Percentiles rank a stretch among this genome's conserved stretches.
Evolutionary conservation across 1,140 invertebrate genomes (phyloP).

Genomic region (Euura lappo): DNA sequence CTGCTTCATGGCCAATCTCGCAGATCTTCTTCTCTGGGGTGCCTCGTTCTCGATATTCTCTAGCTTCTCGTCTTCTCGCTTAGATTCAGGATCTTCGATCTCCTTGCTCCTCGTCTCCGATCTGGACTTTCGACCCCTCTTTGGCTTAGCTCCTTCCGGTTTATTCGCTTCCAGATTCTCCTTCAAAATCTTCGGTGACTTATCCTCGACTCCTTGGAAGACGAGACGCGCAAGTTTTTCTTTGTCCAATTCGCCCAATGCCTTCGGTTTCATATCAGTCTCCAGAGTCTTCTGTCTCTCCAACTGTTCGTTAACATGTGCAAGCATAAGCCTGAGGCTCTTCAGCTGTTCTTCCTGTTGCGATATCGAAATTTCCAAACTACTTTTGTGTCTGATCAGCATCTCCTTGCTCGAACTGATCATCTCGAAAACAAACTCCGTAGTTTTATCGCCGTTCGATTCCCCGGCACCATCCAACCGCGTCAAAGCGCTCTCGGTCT

Average conservation of each 20-base stretch:
- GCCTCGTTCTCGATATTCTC: background rate
- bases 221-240: background rate
- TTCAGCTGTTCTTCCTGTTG: background rate
- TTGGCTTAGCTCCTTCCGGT: too few relatives aligned
- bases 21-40: conserved; percentile 21
- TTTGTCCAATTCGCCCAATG: background rate
- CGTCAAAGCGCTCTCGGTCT: background rate
- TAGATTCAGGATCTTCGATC: too few relatives aligned
- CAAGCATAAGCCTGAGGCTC: background rate
- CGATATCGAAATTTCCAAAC: background rate
- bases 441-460: background rate
- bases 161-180: too few relatives aligned
- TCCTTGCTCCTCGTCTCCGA: too few relatives aligned
- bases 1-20: conserved; percentile 21
- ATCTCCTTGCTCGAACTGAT: background rate
- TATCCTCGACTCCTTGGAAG: background rate
- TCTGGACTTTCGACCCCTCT: too few relatives aligned
- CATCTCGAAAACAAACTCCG: background rate
- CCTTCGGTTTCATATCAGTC: background rate
- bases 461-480: background rate
- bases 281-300: background rate
- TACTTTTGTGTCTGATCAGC: background rate
- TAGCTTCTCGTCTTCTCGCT: background rate
- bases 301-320: background rate
- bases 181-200: too few relatives aligned